A percentile compares a stretch with the other conserved stretches of the same genome.
These are phyloP conservation scores for Pelecanus crispus DNA, from an alignment of 2,113 vertebrate species.

Conservation along the genomic window DNA sequence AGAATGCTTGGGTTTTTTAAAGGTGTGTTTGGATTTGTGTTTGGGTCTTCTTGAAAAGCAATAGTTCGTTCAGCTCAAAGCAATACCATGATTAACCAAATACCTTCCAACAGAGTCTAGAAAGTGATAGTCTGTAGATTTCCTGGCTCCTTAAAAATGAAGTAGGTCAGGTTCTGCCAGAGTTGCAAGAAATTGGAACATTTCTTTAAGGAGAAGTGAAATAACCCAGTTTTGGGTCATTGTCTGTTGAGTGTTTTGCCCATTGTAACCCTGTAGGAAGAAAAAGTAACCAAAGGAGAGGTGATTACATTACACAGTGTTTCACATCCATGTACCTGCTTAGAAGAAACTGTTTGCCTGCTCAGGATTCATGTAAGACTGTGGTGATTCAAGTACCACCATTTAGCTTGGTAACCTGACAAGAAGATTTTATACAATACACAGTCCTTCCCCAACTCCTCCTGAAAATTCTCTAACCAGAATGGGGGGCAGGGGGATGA, in stretches of 20 bases:
- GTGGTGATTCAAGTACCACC: not conserved
- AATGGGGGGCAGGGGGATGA: not conserved
- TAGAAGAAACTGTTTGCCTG: not conserved
- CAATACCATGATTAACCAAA: not conserved
- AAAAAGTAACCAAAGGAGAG: not conserved
- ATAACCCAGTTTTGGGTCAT: not conserved
- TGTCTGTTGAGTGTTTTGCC: not conserved
- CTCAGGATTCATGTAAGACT: not conserved
- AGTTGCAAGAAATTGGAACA: not conserved
- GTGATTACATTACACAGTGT: not conserved
- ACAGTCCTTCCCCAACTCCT: not conserved
- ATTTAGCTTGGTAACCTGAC: not conserved
- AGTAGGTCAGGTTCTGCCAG: not conserved
- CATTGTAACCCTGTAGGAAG: not conserved
- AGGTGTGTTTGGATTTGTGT: not conserved
- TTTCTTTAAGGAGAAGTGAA: not conserved
- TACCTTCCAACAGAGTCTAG: not conserved
- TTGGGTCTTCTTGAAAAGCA: not conserved
- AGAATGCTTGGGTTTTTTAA: not conserved
- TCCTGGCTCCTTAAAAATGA: not conserved
- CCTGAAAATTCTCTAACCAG: not conserved
- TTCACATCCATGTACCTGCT: not conserved
- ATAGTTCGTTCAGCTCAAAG: not conserved
- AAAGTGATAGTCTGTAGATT: not conserved
- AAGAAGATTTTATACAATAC: not conserved